Conservation (phyloP, 2,113 vertebrate genomes). For the Peromyscus californicus region DNA sequence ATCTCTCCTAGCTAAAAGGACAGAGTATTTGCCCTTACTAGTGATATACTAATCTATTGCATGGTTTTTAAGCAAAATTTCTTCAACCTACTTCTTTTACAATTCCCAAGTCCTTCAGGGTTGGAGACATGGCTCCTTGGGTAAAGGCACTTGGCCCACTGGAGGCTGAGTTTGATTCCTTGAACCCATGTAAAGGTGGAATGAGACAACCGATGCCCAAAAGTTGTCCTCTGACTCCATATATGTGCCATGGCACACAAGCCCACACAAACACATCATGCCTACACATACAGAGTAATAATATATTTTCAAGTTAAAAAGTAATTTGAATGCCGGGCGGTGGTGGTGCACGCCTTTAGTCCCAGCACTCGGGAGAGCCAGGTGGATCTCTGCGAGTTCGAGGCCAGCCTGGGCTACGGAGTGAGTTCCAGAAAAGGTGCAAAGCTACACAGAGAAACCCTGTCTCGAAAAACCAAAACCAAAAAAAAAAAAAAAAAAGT, state of each 20-base stretch:
- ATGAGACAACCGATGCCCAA: not conserved
- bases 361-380: too few species aligned
- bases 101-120: not conserved
- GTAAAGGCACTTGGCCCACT: not conserved
- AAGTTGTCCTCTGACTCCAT: not conserved
- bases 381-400: too few species aligned
- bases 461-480: too few species aligned
- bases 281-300: not conserved
- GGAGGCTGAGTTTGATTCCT: not conserved
- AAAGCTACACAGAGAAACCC: too few species aligned
- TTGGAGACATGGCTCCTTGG: not conserved
- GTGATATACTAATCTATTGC: not conserved
- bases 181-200: not conserved
- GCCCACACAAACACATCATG: not conserved
- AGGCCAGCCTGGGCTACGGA: too few species aligned
- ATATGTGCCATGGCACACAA: not conserved
- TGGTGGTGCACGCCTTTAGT: too few species aligned
- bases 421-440: too few species aligned
- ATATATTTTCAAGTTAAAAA: not conserved
- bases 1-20: conserved; percentile 33
- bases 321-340: too few species aligned
- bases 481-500: not conserved
- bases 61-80: conserved; percentile 15
- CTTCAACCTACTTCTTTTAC: conserved; percentile 10
- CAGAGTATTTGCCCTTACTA: not conserved